Evolutionary conservation across 2,888 invertebrate species (phyloP).

Genomic region (Lypha dubia): DNA sequence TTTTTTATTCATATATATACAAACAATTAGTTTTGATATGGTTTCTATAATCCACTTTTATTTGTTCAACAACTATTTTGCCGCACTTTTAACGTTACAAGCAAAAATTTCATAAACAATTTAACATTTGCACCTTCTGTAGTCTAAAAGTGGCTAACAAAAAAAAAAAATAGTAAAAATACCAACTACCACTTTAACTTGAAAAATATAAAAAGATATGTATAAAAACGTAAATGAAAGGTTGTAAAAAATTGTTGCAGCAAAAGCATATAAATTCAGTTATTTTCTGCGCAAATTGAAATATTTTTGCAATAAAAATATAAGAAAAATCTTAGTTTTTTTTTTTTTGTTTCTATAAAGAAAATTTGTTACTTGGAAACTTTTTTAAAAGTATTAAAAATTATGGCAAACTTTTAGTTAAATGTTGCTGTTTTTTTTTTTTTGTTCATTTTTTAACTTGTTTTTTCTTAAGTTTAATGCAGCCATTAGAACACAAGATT

Average conservation of each 20-base stretch:
- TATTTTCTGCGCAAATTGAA: slow-evolving; percentile 6
- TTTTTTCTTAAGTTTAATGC: too few relatives aligned
- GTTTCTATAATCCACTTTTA: not conserved
- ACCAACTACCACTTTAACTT: slow-evolving; percentile 10
- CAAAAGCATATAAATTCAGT: not conserved
- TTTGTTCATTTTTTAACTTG: not conserved
- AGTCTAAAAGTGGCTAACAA: slow-evolving; percentile 10
- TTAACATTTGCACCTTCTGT: slow-evolving; percentile 48
- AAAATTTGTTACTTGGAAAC: slow-evolving; percentile 41
- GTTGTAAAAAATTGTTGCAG: not conserved
- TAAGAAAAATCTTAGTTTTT: not conserved
- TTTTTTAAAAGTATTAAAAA: slow-evolving; percentile 56
- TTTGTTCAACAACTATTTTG: not conserved
- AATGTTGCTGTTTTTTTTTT: not conserved
- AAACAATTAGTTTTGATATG: too few relatives aligned
- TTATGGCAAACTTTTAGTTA: slow-evolving; percentile 15
- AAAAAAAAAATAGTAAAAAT: not conserved
- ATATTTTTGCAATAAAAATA: not conserved
- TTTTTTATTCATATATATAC: too few relatives aligned
- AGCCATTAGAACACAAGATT: slow-evolving; percentile 53
- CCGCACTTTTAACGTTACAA: slow-evolving; percentile 6
- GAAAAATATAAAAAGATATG: not conserved
- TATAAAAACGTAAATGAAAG: not conserved
- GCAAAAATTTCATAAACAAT: slow-evolving; percentile 45
- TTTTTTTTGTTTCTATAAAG: too few relatives aligned